phyloP scores from a whole-genome alignment of 2,797 vertebrate species.

The Mycteria americana region DNA sequence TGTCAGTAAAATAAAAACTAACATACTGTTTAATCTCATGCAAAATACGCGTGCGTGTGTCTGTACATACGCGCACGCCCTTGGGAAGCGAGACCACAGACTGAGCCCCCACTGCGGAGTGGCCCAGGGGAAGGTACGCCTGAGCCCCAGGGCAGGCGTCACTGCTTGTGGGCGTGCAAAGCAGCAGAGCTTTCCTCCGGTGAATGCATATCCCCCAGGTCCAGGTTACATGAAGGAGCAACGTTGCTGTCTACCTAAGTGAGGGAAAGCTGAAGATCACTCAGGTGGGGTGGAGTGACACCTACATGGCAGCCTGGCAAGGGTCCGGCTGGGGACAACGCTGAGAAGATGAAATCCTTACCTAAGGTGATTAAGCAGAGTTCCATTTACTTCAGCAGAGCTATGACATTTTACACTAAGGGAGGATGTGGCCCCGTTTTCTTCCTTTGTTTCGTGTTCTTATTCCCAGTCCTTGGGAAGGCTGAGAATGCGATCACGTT shows the following conservation, averaged over 20 bases:
- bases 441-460: neutral
- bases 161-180: neutral
- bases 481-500: neutral
- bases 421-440: neutral
- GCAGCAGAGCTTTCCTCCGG: neutral
- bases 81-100: neutral
- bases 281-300: neutral
- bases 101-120: neutral
- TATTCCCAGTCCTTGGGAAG: neutral
- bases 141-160: neutral
- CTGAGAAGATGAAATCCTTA: neutral
- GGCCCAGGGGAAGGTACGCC: neutral
- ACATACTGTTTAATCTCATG: neutral
- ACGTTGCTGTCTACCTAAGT: neutral
- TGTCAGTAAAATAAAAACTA: neutral
- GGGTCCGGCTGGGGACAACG: neutral
- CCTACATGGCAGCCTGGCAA: neutral
- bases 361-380: conserved; percentile 18
- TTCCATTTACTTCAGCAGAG: neutral
- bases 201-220: neutral
- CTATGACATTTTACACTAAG: neutral
- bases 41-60: neutral
- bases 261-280: neutral
- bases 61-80: fast-evolving
- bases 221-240: neutral